A percentile compares a stretch with the other conserved stretches of the same genome.
Conservation (phyloP, 2,888 invertebrate species). For the Pocota personata region DNA sequence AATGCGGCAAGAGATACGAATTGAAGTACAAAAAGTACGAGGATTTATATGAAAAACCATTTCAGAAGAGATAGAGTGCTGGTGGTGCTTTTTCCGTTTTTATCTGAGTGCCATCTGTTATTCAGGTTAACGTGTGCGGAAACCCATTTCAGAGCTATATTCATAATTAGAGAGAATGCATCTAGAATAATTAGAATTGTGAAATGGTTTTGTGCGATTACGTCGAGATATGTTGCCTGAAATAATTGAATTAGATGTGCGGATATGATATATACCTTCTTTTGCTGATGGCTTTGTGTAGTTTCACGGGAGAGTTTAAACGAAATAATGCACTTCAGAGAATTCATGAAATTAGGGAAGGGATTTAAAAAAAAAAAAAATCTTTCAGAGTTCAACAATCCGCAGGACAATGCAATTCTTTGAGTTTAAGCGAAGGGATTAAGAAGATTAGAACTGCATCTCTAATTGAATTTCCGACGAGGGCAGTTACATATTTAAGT, state of each 20-base stretch:
- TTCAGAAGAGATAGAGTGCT: constrained; percentile 16
- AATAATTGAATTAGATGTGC: constrained; percentile 61
- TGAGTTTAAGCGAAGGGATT: too few relatives aligned
- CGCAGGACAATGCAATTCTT: background rate
- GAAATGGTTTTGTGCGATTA: constrained; percentile 57
- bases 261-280: constrained; percentile 27
- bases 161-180: constrained; percentile 70
- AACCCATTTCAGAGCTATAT: constrained; percentile 60
- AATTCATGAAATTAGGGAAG: background rate
- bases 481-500: too few relatives aligned
- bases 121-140: constrained; percentile 71
- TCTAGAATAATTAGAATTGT: constrained; percentile 63
- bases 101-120: constrained; percentile 66
- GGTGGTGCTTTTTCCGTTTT: constrained; percentile 37
- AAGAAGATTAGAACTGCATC: background rate
- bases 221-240: constrained; percentile 39
- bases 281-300: background rate
- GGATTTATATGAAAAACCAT: constrained; percentile 44
- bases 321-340: background rate
- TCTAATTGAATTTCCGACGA: too few relatives aligned
- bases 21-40: constrained; percentile 12
- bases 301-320: background rate
- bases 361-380: background rate
- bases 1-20: constrained; percentile 47
- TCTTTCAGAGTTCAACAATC: background rate